A percentile compares a stretch with the other conserved stretches of the same genome.
phyloP scores from a whole-genome alignment of 92 coral and sea anemone species.

The Epizoanthus illoricatus region DNA sequence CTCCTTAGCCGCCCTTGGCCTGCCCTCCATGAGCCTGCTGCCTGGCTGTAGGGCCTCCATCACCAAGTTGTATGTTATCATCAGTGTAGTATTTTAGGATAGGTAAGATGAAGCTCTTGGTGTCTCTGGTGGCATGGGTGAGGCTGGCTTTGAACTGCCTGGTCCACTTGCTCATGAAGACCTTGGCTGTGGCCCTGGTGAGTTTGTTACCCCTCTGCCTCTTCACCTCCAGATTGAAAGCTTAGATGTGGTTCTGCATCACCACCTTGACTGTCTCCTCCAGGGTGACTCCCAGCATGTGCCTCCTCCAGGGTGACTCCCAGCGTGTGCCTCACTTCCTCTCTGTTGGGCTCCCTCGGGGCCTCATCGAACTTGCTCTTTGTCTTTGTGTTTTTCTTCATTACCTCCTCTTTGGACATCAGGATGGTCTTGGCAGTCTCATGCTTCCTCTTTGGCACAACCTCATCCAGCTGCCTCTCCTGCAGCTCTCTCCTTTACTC shows the following conservation, averaged over 20 bases:
- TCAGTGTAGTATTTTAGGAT: constrained; percentile 1
- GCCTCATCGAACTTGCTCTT: constrained; percentile 4
- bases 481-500: not conserved
- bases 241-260: not conserved
- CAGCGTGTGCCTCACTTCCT: not conserved
- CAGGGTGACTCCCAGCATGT: too few species aligned
- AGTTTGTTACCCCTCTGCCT: not conserved
- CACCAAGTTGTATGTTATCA: constrained; percentile 7
- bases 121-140: not conserved
- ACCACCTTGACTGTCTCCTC: constrained; percentile 1
- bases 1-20: not conserved
- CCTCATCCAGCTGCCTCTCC: not conserved
- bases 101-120: not conserved
- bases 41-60: constrained; percentile 16
- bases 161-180: constrained; percentile 13
- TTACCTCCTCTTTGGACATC: not conserved
- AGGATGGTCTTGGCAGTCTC: constrained; percentile 6
- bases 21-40: constrained; percentile 2
- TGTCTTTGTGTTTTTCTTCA: not conserved
- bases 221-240: not conserved
- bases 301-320: not conserved
- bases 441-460: constrained; percentile 10
- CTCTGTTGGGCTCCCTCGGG: not conserved
- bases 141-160: constrained; percentile 11
- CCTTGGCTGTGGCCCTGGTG: not conserved